Percentiles rank a stretch among this genome's conserved stretches.
phyloP scores from a whole-genome alignment of 1,140 invertebrate species.

The Brachionus sp. region DNA sequence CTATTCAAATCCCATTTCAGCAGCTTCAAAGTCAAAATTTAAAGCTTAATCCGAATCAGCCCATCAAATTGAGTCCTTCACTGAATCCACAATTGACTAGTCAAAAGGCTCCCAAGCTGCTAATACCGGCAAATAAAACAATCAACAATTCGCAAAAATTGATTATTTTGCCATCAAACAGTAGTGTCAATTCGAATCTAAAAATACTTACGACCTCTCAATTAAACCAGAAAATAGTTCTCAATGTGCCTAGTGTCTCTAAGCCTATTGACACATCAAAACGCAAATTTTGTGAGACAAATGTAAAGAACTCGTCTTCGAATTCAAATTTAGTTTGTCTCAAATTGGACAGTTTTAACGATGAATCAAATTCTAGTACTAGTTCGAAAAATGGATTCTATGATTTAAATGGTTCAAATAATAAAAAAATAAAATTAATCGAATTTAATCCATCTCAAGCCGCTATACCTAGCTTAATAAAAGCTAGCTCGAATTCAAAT shows the following conservation, averaged over 20 bases:
- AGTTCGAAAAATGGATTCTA: conserved; percentile 33
- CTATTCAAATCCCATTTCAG: background rate
- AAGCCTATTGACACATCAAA: background rate
- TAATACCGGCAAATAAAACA: background rate
- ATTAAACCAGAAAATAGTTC: conserved; percentile 1
- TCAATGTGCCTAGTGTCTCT: background rate
- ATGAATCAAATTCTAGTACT: conserved; percentile 7
- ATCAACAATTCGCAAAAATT: background rate
- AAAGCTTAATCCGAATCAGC: background rate
- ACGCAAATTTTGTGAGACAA: background rate
- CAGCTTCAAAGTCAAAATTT: background rate
- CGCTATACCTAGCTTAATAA: background rate
- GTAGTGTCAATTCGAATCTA: background rate
- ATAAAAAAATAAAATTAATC: conserved; percentile 6
- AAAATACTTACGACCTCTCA: background rate
- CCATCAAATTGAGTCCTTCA: background rate
- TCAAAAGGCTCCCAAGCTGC: background rate
- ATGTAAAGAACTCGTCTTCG: background rate
- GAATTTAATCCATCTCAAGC: background rate
- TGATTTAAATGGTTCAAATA: background rate
- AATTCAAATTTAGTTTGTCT: conserved; percentile 27
- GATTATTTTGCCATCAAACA: conserved; percentile 17
- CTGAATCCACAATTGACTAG: background rate
- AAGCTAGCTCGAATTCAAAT: background rate
- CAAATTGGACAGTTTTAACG: conserved; percentile 9